Base-by-base conservation (phyloP, 2,888 invertebrate genomes). In the Margaritifera margaritifera region DNA sequence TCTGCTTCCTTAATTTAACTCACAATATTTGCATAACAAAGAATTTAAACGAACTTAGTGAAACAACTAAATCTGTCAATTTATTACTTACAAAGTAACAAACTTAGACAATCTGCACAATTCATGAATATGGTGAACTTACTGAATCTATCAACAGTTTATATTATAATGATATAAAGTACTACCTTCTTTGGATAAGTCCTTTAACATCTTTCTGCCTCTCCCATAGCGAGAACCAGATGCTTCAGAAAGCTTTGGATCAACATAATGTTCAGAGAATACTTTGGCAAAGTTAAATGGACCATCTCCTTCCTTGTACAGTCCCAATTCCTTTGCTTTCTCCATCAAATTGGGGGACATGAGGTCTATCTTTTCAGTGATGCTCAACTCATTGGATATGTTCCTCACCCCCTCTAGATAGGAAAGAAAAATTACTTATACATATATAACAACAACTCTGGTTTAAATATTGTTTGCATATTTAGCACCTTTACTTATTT, bases 381-480 rank as follows among this genome's bases (percentile, higher is more conserved):
- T 86, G 0, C 86, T 79, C 58, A 87, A 72, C 56, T 80, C 76
- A 66, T 85, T 88, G n/a, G 87, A 87, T 31, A 87, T 84, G 69
- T 87, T 87, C 53, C 84, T 74, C 19, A 83, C 73, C n/a, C 87
- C 87, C 69, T 74, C 88, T 87, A 74, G 2, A 42, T 42, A 42
- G 11, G 11, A 42, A 42, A 42, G 42, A 42, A 42, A 42, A 42
- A 42, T 11, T 42, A 6, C 31, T 31, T 42, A 42, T 1, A 42
- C 8, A 11, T 3, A 42, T 1, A 2, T 2, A 42, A 42, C 42
- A 11, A 42, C 8, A 42, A 42, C 42, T 42, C 11, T 42, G 11
- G 42, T 42, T 42, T 42, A 42, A 42, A 11, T 42, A 42, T 11
- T 42, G 42, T 42, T 11, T 42, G 42, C 2, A 42, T 11, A 42